Percentiles rank a stretch among this genome's conserved stretches.
Evolutionary conservation across 2,797 vertebrate species (phyloP).

Genomic region (Spatula versicolor): DNA sequence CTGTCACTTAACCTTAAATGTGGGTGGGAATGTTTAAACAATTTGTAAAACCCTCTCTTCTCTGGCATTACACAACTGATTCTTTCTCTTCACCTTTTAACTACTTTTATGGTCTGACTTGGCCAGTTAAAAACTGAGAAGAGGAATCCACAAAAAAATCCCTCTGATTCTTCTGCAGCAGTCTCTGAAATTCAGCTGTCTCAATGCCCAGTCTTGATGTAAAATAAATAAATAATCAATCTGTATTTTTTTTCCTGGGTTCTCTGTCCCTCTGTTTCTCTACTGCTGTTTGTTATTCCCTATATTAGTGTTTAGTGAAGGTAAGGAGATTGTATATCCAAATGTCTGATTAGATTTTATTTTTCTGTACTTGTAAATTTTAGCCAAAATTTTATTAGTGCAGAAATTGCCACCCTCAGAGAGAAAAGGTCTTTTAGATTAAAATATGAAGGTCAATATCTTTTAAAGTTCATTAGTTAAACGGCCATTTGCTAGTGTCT

Average conservation of each 20-base stretch:
- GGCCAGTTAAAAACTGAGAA: not conserved
- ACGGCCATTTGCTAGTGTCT: not conserved
- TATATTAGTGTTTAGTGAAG: not conserved
- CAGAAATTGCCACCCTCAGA: not conserved
- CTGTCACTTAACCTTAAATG: not conserved
- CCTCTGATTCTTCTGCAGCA: not conserved
- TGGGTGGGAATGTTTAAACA: not conserved
- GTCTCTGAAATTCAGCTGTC: not conserved
- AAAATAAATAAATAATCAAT: no score
- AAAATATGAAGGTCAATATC: not conserved
- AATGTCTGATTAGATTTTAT: not conserved
- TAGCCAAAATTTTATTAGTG: not conserved
- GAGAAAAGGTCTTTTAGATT: not conserved
- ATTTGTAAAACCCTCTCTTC: not conserved
- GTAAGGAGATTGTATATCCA: not conserved
- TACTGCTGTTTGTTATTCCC: not conserved
- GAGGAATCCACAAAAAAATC: not conserved
- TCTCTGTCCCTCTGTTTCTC: not conserved
- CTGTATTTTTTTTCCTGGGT: no score
- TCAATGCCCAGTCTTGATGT: not conserved
- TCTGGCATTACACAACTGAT: rapidly evolving
- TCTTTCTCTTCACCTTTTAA: not conserved
- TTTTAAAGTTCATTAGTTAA: not conserved
- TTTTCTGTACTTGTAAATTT: not conserved
- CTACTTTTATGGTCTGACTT: not conserved